Evolutionary conservation across 2,888 invertebrate species (phyloP).

Genomic region (Phaedon cochleariae): DNA sequence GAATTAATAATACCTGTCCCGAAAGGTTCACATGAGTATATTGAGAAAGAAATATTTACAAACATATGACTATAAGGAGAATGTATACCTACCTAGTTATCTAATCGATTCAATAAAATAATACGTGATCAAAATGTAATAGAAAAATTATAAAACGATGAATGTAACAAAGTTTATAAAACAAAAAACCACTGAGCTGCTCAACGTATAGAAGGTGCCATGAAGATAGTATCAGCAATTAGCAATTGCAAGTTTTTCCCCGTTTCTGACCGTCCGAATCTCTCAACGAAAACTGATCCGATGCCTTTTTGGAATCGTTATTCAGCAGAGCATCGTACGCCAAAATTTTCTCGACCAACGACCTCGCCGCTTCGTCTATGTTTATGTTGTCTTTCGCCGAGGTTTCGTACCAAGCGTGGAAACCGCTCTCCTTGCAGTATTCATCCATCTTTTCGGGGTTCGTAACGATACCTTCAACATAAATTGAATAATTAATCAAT

Average conservation of each 20-base stretch:
- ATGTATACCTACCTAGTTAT: background rate
- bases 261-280: slow-evolving; percentile 44
- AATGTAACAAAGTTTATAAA: background rate
- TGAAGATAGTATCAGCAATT: slow-evolving; percentile 36
- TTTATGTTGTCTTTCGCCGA: slow-evolving; percentile 96
- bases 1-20: too few relatives aligned
- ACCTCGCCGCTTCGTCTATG: slow-evolving; percentile 93
- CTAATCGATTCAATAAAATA: background rate
- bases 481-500: too few relatives aligned
- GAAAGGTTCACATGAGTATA: background rate
- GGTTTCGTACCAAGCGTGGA: slow-evolving; percentile 95
- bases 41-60: background rate
- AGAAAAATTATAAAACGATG: background rate
- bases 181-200: background rate
- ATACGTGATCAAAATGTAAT: background rate
- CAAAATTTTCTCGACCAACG: slow-evolving; percentile 89
- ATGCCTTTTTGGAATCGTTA: slow-evolving; percentile 71
- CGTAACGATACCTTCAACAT: slow-evolving; percentile 73
- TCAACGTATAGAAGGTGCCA: background rate
- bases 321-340: slow-evolving; percentile 80
- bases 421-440: slow-evolving; percentile 91
- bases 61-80: background rate
- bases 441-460: slow-evolving; percentile 88
- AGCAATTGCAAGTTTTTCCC: slow-evolving; percentile 51
- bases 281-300: slow-evolving; percentile 73